A percentile compares a stretch with the other conserved stretches of the same genome.
Conservation (phyloP, 1,140 invertebrate species). For the Aphis gossypii region DNA sequence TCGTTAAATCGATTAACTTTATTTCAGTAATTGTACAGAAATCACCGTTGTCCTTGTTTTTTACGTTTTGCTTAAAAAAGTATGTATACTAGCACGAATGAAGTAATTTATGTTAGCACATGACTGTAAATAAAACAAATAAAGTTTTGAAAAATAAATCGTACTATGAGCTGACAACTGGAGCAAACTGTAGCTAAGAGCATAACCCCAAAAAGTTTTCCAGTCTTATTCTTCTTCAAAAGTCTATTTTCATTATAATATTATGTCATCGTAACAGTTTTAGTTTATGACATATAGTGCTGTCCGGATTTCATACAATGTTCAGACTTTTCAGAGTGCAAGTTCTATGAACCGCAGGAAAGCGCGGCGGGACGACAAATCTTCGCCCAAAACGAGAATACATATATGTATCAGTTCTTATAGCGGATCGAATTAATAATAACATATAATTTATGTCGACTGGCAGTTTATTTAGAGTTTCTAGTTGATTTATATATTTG, state of each 20-base stretch:
- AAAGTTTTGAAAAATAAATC: conserved; percentile 2
- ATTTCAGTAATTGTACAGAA: not conserved
- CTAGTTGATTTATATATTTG: not conserved
- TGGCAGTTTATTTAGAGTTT: not conserved
- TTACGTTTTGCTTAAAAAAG: not conserved
- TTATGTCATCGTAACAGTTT: not conserved
- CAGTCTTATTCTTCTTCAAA: not conserved
- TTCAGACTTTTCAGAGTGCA: not conserved
- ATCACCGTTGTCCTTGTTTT: not conserved
- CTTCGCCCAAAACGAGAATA: not conserved
- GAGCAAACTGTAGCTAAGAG: too few relatives aligned
- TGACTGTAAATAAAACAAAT: not conserved
- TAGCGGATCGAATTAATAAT: not conserved
- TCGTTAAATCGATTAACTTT: not conserved
- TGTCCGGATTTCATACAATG: not conserved
- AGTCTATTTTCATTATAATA: not conserved
- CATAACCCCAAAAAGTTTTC: not conserved
- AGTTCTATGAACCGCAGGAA: not conserved
- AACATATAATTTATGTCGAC: not conserved
- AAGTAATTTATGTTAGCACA: not conserved
- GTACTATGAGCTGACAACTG: not conserved
- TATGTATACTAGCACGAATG: not conserved
- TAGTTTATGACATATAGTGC: not conserved
- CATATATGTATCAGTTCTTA: not conserved
- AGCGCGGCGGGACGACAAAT: not conserved